Conservation (phyloP, 30 jellyfish, hydroid and myxozoan genomes). For the Hydractinia echinata region DNA sequence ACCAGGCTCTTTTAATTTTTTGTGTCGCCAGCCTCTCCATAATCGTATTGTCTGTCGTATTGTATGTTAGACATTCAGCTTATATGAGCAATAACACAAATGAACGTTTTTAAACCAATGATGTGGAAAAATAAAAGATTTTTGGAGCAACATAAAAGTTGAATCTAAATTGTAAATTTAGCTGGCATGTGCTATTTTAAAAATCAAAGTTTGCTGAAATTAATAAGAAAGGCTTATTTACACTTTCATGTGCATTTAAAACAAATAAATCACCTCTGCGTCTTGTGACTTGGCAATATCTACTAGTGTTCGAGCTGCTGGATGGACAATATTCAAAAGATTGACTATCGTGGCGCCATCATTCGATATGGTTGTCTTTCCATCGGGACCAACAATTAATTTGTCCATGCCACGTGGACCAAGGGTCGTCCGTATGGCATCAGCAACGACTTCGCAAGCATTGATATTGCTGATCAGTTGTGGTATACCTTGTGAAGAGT, state of each 20-base stretch:
- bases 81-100: too few species aligned
- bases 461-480: conserved; percentile 94
- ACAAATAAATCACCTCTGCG: conserved; percentile 72
- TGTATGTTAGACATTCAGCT: too few species aligned
- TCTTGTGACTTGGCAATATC: conserved; percentile 98
- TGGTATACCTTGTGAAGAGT: conserved; percentile 98
- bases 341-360: conserved; percentile 96
- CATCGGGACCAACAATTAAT: conserved; percentile 81
- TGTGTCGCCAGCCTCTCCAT: neutral
- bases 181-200: neutral
- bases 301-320: conserved; percentile 96
- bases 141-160: too few species aligned
- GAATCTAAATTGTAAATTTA: neutral
- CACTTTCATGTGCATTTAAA: neutral
- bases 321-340: conserved; percentile 87
- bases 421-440: conserved; percentile 97
- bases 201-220: neutral
- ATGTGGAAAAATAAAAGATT: too few species aligned
- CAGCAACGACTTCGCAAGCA: conserved; percentile 99
- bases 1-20: neutral
- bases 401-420: conserved; percentile 99
- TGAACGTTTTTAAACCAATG: too few species aligned
- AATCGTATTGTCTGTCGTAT: neutral
- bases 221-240: neutral
- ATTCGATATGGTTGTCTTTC: conserved; percentile 92